Evolutionary conservation across 2,113 vertebrate genomes (phyloP), one percentile per base, ranked within the genome.

Genomic region (Microcebus tavaratra): DNA sequence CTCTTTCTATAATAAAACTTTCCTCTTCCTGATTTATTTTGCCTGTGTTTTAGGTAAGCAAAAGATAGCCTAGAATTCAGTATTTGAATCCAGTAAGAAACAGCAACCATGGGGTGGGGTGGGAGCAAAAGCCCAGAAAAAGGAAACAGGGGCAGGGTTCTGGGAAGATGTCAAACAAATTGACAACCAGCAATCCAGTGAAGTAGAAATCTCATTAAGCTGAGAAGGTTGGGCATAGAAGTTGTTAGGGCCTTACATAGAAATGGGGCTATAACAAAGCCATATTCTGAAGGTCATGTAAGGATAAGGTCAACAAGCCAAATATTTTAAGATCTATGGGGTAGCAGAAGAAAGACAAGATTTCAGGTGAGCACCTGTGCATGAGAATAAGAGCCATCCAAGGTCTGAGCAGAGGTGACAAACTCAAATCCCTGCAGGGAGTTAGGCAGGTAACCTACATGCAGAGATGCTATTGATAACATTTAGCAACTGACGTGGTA

Each of bases 11-110:
- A 81, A 79, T 27, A n/a, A 88, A 89, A 55, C 42, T 34, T 96
- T 78, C 14, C 29, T 94, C 31, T 53, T 75, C 70, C 91, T 87
- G 70, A n/a, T 96, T 84, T 81, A 36, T 68, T 95, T 93, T 93
- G 70, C 61, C 42, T 79, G 10, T 17, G 29, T 76, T 96, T 88
- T 39, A 70, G 42, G 31, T 61, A 42, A 97, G 73, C 8, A 92
- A 70, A 84, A 31, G 90, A 5, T 72, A 20, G 23, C 14, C 36
- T 20, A 25, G 72, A 73, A 57, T 85, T 78, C 50, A 78, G 36
- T 45, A 83, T 95, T 87, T 34, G 75, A 59, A 87, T 93, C 4
- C 27, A 39, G 10, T 81, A 53, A 75, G 85, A 86, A 80, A 53
- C 50, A 68, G 50, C 53, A 75, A 79, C 31, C 1, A 8, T 27